A percentile compares a stretch with the other conserved stretches of the same genome.
These are phyloP conservation scores for Hystrix brachyura DNA, from an alignment of 2,113 vertebrate species.

Conservation along the genomic window DNA sequence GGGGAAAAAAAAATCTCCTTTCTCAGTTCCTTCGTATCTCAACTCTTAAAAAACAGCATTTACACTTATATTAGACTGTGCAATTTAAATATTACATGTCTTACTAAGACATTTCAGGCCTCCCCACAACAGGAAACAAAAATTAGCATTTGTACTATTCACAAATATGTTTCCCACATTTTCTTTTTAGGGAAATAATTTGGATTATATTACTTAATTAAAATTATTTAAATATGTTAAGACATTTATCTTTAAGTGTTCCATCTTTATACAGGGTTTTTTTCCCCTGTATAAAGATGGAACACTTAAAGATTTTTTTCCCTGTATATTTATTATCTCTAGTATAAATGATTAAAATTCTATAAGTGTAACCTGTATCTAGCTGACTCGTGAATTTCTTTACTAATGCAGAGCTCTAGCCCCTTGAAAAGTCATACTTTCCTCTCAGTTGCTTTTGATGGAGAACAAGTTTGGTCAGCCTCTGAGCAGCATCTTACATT, in stretches of 20 bases:
- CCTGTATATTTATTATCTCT: not conserved
- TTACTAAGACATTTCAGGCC: not conserved
- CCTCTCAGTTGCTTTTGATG: not conserved
- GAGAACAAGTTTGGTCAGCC: not conserved
- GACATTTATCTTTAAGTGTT: not conserved
- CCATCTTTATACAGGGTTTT: not conserved
- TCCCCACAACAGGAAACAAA: not conserved
- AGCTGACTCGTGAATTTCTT: not conserved
- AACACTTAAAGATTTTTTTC: not conserved
- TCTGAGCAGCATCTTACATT: not conserved
- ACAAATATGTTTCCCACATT: not conserved
- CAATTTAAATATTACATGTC: not conserved
- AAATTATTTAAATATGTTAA: not conserved
- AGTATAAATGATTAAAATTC: not conserved
- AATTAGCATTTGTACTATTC: not conserved
- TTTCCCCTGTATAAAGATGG: not conserved
- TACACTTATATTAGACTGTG: not conserved
- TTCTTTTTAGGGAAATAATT: not conserved
- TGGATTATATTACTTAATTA: constrained; percentile 7
- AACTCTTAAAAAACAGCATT: not conserved
- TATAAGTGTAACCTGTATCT: not conserved
- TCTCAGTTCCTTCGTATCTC: not conserved
- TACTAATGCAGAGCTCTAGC: not conserved
- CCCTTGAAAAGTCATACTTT: not conserved
- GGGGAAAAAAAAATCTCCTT: not conserved